Percentiles rank a stretch among this genome's conserved stretches.
Conservation (phyloP, 2,888 invertebrate species). For the Leptinotarsa haldemani region DNA sequence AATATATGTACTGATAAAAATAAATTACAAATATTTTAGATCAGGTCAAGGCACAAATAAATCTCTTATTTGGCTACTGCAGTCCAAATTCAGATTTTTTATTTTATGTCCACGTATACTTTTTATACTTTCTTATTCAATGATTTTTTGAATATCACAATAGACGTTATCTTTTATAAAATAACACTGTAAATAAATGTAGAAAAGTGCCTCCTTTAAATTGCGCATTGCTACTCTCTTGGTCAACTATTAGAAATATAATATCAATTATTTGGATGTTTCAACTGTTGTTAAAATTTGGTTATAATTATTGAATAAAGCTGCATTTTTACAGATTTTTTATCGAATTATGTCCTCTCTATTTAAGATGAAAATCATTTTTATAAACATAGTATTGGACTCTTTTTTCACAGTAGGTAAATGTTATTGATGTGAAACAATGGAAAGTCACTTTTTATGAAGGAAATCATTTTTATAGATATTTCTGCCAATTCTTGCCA, state of each 20-base stretch:
- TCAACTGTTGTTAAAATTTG: conserved; percentile 64
- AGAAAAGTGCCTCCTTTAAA: conserved; percentile 66
- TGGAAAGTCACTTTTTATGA: too few relatives aligned
- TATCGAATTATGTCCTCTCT: neutral
- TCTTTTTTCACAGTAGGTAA: too few relatives aligned
- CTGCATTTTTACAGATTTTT: conserved; percentile 63
- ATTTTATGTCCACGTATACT: neutral
- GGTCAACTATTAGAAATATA: conserved; percentile 63
- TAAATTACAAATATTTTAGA: neutral
- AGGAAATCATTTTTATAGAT: too few relatives aligned
- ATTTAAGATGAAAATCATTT: neutral
- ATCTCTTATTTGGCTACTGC: neutral
- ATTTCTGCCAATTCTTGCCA: too few relatives aligned
- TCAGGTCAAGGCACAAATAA: neutral
- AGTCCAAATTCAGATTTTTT: neutral
- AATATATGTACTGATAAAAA: too few relatives aligned
- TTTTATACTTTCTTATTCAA: neutral
- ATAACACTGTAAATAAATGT: conserved; percentile 61
- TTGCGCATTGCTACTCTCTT: conserved; percentile 65
- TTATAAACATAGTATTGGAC: neutral
- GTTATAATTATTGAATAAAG: conserved; percentile 64
- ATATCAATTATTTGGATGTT: conserved; percentile 61
- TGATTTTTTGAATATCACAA: conserved; percentile 24
- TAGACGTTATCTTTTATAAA: conserved; percentile 34
- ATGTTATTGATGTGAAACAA: too few relatives aligned